Base-by-base conservation (phyloP, 2,797 vertebrate species). In the Periophthalmus magnuspinnatus region DNA sequence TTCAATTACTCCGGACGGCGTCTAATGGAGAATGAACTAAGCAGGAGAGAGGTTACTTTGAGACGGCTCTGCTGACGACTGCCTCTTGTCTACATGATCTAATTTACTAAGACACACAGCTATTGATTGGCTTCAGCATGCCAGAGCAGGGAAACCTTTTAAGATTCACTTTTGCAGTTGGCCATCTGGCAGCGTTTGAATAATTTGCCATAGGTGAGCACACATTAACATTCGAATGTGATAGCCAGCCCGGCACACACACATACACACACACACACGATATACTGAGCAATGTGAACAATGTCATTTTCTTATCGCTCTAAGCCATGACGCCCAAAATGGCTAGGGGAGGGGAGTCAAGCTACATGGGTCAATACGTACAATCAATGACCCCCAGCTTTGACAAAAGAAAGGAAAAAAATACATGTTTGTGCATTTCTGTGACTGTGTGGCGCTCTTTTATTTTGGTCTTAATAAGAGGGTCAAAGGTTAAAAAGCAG, bases 31-130 rank as follows among this genome's bases (percentile, higher is more conserved):
- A 91, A 89, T 80, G 84, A 88, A 91, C 87, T 81, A 88, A 89
- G 78, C 90, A 86, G 81, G 83, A 81, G 21, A 83, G 81, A 81
- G 90, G 84, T 88, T 91, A 82, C 86, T 83, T 82, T 88, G 70
- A 71, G 86, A 88, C 82, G 80, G 58, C 84, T 84, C 76, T 91
- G 89, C 90, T 91, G 91, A 91, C 83, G 71, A 75, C 83, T 84
- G 86, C 81, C 74, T 80, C 90, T 90, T 90, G 89, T 92, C 91
- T 89, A 86, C 90, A 88, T 88, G 84, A 92, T 93, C 91, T 91
- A 91, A 94, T 93, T 94, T 92, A 91, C 84, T 83, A 89, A 90
- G 90, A 92, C 87, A 89, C 83, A 77, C 76, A 65, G 65, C 71
- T 92, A 93, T 94, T 90, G 93, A 94, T 93, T 91, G 85, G 75